Evolutionary conservation across 1,140 invertebrate genomes (phyloP).

Genomic region (Aphis craccivora): DNA sequence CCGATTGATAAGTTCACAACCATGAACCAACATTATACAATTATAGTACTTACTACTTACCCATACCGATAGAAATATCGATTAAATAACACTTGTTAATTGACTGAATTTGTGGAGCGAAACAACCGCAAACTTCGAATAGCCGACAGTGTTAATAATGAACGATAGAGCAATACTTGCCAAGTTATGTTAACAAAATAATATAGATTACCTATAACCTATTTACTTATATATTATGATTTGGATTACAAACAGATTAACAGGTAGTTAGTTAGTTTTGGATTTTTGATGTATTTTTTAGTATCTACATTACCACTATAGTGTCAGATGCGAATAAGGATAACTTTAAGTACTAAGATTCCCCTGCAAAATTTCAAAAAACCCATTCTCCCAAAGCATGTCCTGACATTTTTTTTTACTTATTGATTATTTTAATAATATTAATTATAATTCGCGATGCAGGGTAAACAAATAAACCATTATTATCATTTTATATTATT

Average conservation of each 20-base stretch:
- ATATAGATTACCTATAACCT: neutral
- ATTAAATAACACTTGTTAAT: conserved; percentile 20
- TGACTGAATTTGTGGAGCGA: neutral
- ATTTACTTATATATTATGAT: neutral
- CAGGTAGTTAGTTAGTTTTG: neutral
- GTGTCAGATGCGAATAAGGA: neutral
- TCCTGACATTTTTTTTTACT: neutral
- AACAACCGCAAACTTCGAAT: neutral
- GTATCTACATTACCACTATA: neutral
- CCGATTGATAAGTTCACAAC: neutral
- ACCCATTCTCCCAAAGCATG: neutral
- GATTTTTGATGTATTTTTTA: no score
- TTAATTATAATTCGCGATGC: neutral
- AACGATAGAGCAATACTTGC: neutral
- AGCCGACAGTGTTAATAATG: neutral
- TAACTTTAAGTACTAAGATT: neutral
- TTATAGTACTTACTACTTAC: neutral
- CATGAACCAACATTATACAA: neutral
- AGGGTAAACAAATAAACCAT: neutral
- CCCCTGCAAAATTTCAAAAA: no score
- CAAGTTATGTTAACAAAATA: neutral
- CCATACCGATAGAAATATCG: neutral
- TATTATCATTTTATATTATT: neutral
- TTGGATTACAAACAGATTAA: neutral
- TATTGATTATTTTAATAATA: neutral